Evolutionary conservation across 2,797 vertebrate species (phyloP).

Genomic region (Podargus strigoides): DNA sequence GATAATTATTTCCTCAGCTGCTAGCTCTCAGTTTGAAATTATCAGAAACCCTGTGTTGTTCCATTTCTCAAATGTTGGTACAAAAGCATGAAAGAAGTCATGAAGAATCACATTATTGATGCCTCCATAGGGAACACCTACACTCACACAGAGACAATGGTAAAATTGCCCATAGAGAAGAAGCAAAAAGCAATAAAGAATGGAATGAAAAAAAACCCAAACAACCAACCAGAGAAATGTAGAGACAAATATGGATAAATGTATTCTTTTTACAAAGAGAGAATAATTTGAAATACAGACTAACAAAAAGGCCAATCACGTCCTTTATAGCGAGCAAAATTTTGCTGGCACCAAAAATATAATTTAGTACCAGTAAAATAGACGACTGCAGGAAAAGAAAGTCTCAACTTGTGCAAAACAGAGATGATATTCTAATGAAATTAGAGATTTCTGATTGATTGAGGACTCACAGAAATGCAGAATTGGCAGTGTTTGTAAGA

Average conservation of each 20-base stretch:
- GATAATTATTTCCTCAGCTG: not conserved
- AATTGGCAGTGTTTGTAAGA: fast-evolving
- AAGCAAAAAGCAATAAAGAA: not conserved
- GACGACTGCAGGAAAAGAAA: not conserved
- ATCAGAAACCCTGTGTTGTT: not conserved
- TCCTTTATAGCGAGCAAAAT: not conserved
- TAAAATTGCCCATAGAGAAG: not conserved
- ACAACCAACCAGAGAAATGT: no score
- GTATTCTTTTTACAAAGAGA: not conserved
- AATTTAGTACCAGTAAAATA: not conserved
- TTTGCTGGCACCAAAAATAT: not conserved
- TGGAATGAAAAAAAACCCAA: not conserved
- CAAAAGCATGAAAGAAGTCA: not conserved
- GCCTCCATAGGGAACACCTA: not conserved
- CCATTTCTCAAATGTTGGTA: not conserved
- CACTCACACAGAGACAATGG: not conserved
- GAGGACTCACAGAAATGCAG: not conserved
- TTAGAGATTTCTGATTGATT: not conserved
- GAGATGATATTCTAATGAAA: not conserved
- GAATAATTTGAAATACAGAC: not conserved
- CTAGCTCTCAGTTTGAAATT: not conserved
- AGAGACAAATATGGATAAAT: not conserved
- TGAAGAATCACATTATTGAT: not conserved
- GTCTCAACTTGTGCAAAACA: not conserved
- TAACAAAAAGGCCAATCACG: not conserved